Base-by-base conservation (phyloP, 1,140 invertebrate species). In the Lineus longissimus region DNA sequence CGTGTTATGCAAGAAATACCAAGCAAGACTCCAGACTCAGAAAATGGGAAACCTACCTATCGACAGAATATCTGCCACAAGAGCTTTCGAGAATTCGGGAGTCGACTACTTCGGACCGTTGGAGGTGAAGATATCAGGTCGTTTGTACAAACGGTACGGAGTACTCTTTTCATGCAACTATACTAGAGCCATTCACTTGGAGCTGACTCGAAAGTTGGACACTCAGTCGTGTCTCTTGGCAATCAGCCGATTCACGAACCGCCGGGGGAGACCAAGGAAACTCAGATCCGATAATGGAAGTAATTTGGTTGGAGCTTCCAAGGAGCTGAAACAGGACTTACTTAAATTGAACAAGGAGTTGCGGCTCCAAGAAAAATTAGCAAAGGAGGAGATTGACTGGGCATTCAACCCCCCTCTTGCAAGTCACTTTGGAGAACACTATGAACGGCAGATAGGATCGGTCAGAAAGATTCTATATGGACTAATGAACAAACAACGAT, bases 391-490 rank as follows among this genome's bases (percentile, higher is more conserved):
- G 19, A 51, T 51, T 23, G 47, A 51, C 4, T 51, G 47, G 47
- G n/a, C 4, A 7, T 51, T 51, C n/a, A 4, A 51, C n/a, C 6
- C 47, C 6, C n/a, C 47, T 6, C 25, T 7, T 6, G n/a, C 47
- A 4, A 51, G 47, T 51, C 47, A 51, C n/a, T 7, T 51, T 6
- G 47, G 6, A 51, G 47, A n/a, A 7, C 47, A 51, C 47, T 51
- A 51, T n/a, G 47, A 51, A n/a, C 6, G 47, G n/a, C 47, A 51
- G 25, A 51, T 51, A 6, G n/a, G 47, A 27, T 51, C 47, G 9
- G 47, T 51, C 6, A 6, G 47, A 51, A 51, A 51, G 47, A 51
- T 51, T n/a, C n/a, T 51, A 27, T 51, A 51, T n/a, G 47, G 47
- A 51, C 47, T 51, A 6, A n/a, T 51, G n/a, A 51, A 51, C 25